phyloP scores from a whole-genome alignment of 2,888 invertebrate species.

The Meandrusa payeni region DNA sequence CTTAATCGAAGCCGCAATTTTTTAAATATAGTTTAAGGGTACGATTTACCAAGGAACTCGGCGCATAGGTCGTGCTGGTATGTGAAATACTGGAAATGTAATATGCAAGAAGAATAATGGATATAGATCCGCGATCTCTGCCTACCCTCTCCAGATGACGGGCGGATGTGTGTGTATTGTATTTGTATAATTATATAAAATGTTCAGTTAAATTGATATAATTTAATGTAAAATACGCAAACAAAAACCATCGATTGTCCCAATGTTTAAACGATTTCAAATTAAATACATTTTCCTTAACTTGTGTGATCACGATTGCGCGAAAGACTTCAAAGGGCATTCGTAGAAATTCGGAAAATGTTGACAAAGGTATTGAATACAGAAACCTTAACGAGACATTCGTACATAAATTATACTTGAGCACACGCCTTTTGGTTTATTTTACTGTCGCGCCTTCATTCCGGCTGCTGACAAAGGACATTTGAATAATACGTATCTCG shows the following conservation, averaged over 20 bases:
- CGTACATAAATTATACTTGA: conserved; percentile 33
- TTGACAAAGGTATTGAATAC: conserved; percentile 23
- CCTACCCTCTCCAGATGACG: too few species aligned
- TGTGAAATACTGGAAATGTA: too few species aligned
- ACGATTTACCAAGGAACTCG: too few species aligned
- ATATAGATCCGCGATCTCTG: too few species aligned
- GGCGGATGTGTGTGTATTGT: too few species aligned
- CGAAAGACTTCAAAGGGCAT: conserved; percentile 13
- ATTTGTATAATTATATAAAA: too few species aligned
- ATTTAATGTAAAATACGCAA: too few species aligned
- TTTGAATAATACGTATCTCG: conserved; percentile 37
- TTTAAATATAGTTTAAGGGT: too few species aligned
- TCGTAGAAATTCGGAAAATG: conserved; percentile 22
- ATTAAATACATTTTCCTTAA: conserved; percentile 5
- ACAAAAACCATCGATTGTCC: neutral
- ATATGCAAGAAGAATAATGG: too few species aligned
- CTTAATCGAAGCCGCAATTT: too few species aligned
- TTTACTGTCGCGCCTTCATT: conserved; percentile 30
- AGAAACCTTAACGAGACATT: conserved; percentile 23
- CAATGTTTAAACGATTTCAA: conserved; percentile 5
- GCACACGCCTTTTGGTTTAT: conserved; percentile 33
- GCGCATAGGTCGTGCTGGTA: too few species aligned
- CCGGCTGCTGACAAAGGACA: conserved; percentile 37
- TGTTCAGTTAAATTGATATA: too few species aligned
- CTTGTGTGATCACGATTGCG: conserved; percentile 5